A percentile compares a stretch with the other conserved stretches of the same genome.
Evolutionary conservation across 2,888 invertebrate genomes (phyloP).

Genomic region (Cantharis flavilabris): DNA sequence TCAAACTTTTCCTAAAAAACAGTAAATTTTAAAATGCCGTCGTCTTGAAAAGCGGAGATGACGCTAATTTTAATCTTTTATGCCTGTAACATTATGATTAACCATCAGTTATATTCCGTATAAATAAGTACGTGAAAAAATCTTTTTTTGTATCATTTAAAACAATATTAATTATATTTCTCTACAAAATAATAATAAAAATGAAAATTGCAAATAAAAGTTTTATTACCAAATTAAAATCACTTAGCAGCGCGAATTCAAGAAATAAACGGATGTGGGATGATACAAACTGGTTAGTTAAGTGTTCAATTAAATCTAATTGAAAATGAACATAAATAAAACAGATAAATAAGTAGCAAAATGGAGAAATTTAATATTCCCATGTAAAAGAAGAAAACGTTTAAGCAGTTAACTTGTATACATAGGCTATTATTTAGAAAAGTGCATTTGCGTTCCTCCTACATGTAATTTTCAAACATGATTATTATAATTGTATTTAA

Average conservation of each 20-base stretch:
- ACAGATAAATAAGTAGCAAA: background rate
- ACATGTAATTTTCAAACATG: background rate
- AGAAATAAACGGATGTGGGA: background rate
- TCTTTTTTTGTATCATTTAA: too few species aligned
- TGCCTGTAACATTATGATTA: too few species aligned
- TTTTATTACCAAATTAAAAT: background rate
- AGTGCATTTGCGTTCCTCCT: background rate
- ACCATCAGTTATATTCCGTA: too few species aligned
- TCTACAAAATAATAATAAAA: background rate
- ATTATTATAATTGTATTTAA: background rate
- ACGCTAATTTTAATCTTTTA: too few species aligned
- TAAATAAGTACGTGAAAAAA: too few species aligned
- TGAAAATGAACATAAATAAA: background rate
- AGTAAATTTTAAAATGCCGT: too few species aligned
- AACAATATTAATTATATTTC: background rate
- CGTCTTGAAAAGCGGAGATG: too few species aligned
- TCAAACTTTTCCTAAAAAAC: too few species aligned
- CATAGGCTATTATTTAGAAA: background rate
- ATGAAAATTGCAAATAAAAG: background rate
- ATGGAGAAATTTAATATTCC: background rate
- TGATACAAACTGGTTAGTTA: background rate
- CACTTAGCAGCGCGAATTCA: background rate
- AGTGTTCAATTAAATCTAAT: background rate
- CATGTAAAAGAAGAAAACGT: background rate
- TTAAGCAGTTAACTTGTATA: background rate